A percentile compares a stretch with the other conserved stretches of the same genome.
phyloP scores from a whole-genome alignment of 1,140 invertebrate genomes.

The Saccostrea cuccullata region DNA sequence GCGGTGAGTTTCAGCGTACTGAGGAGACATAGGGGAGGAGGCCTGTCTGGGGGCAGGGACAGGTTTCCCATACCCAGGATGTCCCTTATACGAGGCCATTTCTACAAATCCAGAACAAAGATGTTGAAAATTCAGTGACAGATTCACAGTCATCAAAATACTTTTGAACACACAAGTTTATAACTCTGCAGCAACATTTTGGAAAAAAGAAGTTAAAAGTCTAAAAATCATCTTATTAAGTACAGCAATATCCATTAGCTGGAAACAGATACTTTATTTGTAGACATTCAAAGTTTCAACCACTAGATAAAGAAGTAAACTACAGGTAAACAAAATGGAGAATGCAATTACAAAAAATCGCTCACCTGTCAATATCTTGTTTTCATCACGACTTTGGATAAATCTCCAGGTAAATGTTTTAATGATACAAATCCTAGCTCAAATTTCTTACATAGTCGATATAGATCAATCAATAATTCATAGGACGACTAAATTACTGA shows the following conservation, averaged over 20 bases:
- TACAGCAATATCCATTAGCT: too few relatives aligned
- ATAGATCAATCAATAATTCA: constrained; percentile 23
- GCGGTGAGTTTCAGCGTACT: constrained; percentile 43
- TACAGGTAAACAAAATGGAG: constrained; percentile 12
- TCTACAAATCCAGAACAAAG: neutral
- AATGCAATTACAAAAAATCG: neutral
- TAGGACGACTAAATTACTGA: constrained; percentile 6
- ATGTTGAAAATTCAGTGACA: neutral
- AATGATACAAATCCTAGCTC: neutral
- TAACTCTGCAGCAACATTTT: neutral
- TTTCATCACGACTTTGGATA: constrained; percentile 11
- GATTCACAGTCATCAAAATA: neutral
- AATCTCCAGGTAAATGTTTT: constrained; percentile 1
- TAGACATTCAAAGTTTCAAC: too few relatives aligned
- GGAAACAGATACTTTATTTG: too few relatives aligned
- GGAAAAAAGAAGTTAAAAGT: too few relatives aligned
- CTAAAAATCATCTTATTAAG: too few relatives aligned
- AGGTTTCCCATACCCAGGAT: constrained; percentile 47
- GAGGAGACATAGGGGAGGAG: constrained; percentile 18
- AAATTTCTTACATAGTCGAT: constrained; percentile 15
- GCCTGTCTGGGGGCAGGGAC: constrained; percentile 55
- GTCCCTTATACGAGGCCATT: constrained; percentile 46
- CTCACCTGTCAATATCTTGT: constrained; percentile 18
- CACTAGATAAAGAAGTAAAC: neutral
- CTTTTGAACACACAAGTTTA: neutral